A percentile compares a stretch with the other conserved stretches of the same genome.
Conservation (phyloP, 1,140 invertebrate species). For the Chrysomallon squamiferum region DNA sequence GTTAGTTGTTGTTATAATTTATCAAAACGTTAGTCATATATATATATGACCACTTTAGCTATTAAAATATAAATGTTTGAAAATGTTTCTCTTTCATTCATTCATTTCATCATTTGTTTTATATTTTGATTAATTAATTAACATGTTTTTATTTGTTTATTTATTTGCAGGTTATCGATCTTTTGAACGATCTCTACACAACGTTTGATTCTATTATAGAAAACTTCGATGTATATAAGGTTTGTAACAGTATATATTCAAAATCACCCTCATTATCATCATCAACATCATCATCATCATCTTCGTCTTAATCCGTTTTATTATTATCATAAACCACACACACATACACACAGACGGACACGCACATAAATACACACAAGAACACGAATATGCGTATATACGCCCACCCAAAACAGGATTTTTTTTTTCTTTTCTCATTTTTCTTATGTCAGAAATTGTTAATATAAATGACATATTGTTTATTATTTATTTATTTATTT, state of each 20-base stretch:
- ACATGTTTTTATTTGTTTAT: background rate
- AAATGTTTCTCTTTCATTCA: too few relatives aligned
- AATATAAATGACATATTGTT: background rate
- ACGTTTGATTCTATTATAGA: constrained; percentile 96
- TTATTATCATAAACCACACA: background rate
- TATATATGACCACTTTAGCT: too few relatives aligned
- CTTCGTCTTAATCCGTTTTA: background rate
- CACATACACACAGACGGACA: background rate
- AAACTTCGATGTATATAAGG: constrained; percentile 98
- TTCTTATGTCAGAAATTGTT: background rate
- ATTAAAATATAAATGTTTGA: too few relatives aligned
- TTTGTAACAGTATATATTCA: constrained; percentile 61
- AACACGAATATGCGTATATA: background rate
- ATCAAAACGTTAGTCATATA: too few relatives aligned
- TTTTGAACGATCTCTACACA: constrained; percentile 95
- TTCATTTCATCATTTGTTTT: too few relatives aligned
- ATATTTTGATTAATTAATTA: too few relatives aligned
- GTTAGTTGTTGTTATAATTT: too few relatives aligned
- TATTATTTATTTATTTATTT: background rate
- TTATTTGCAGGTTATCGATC: constrained; percentile 82
- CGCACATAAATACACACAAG: background rate
- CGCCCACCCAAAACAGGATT: background rate
- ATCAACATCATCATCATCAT: background rate
- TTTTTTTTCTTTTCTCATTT: background rate
- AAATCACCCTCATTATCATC: background rate